Conservation (phyloP, 2,113 vertebrate genomes). For the Mirza zaza region DNA sequence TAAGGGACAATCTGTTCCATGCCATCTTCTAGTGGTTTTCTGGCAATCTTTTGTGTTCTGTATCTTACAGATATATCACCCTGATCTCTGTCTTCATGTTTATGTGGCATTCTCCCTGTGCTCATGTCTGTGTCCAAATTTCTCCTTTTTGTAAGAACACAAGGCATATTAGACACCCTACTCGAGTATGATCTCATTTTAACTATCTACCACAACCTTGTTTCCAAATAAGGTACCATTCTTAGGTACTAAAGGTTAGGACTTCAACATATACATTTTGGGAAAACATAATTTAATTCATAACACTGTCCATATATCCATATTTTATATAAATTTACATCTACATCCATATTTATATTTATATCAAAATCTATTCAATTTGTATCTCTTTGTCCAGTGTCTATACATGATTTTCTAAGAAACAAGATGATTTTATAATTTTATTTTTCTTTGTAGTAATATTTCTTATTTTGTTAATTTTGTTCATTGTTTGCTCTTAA, state of each 20-base stretch:
- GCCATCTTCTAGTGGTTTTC: background rate
- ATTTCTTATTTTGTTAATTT: background rate
- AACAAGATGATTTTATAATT: background rate
- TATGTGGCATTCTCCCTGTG: background rate
- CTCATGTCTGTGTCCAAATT: background rate
- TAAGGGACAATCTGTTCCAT: background rate
- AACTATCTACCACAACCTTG: background rate
- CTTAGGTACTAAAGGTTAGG: background rate
- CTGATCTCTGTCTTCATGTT: background rate
- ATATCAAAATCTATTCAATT: background rate
- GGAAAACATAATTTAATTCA: background rate
- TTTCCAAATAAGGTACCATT: background rate
- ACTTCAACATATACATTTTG: background rate
- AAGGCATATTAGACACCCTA: background rate
- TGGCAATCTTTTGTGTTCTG: background rate
- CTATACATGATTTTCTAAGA: background rate
- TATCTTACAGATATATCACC: background rate
- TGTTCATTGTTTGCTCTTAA: background rate
- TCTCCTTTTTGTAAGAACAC: background rate
- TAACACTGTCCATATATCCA: background rate
- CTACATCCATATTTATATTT: background rate
- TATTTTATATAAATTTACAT: background rate
- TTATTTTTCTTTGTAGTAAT: background rate
- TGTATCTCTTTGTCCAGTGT: background rate
- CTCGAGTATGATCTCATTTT: background rate